These are phyloP conservation scores for Lagorchestes hirsutus DNA, from an alignment of 2,797 vertebrate species.

Conservation along the genomic window DNA sequence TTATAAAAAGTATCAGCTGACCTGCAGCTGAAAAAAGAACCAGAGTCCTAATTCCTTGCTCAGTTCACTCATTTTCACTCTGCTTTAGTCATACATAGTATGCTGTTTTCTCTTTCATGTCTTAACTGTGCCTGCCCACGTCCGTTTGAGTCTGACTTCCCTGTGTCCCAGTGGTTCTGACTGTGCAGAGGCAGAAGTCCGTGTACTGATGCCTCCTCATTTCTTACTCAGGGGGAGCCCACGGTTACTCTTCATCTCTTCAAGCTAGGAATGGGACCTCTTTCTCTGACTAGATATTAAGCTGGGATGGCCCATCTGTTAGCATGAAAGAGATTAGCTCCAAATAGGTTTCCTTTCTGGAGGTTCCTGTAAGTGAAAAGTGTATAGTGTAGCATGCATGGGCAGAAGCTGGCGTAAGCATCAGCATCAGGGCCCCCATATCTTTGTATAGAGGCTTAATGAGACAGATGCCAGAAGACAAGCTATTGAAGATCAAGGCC, in stretches of 20 bases:
- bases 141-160: not conserved
- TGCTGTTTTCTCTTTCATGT: not conserved
- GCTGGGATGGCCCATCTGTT: not conserved
- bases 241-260: not conserved
- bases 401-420: conserved; percentile 15
- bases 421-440: conserved; percentile 29
- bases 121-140: not conserved
- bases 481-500: conserved; percentile 29
- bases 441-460: conserved; percentile 44
- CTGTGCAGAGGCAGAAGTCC: conserved; percentile 1
- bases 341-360: conserved; percentile 36
- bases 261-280: not conserved
- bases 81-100: not conserved
- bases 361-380: conserved; percentile 35
- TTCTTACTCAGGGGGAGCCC: not conserved
- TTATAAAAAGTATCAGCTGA: not conserved
- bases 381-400: not conserved
- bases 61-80: not conserved
- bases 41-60: not conserved
- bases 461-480: conserved; percentile 39
- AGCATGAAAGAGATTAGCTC: conserved; percentile 32
- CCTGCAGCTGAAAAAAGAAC: conserved; percentile 35
- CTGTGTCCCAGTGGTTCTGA: conserved; percentile 32
- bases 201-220: not conserved
- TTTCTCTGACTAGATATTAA: not conserved